A percentile compares a stretch with the other conserved stretches of the same genome.
phyloP scores from a whole-genome alignment of 2,797 vertebrate species.

The Anas georgica region DNA sequence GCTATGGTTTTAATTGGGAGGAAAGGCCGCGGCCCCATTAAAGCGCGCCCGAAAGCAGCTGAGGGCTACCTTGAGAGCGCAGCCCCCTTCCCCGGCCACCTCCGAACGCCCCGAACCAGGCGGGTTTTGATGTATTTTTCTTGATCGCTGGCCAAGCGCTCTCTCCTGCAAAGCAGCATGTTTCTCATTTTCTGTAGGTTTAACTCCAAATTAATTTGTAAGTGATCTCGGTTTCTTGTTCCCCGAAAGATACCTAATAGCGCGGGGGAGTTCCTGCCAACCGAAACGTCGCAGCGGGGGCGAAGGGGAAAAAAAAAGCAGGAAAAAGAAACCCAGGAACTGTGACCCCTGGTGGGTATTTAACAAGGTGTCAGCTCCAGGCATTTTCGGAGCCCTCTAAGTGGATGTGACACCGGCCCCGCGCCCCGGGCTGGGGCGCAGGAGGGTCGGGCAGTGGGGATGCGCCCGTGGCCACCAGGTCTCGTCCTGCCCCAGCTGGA shows the following conservation, averaged over 20 bases:
- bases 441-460: not conserved
- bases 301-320: slow-evolving; percentile 37
- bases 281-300: slow-evolving; percentile 61
- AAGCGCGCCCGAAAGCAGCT: not conserved
- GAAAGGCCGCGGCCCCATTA: not conserved
- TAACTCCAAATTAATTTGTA: slow-evolving; percentile 75
- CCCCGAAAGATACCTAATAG: slow-evolving; percentile 64
- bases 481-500: not conserved
- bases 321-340: slow-evolving; percentile 68
- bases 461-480: not conserved
- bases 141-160: slow-evolving; percentile 66
- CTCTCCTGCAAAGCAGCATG: slow-evolving; percentile 72
- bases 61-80: not conserved
- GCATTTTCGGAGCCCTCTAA: slow-evolving; percentile 55
- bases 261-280: slow-evolving; percentile 51
- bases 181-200: slow-evolving; percentile 72
- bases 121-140: slow-evolving; percentile 66
- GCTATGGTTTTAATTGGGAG: not conserved
- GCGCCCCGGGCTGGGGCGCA: not conserved
- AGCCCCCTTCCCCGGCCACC: not conserved
- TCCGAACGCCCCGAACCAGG: not conserved
- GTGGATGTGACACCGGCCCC: slow-evolving; percentile 57
- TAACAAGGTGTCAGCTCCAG: slow-evolving; percentile 71
- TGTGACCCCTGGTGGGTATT: slow-evolving; percentile 69
- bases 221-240: slow-evolving; percentile 71